Evolutionary conservation across 2,888 invertebrate genomes (phyloP).

Genomic region (Chrysolina haemoptera): DNA sequence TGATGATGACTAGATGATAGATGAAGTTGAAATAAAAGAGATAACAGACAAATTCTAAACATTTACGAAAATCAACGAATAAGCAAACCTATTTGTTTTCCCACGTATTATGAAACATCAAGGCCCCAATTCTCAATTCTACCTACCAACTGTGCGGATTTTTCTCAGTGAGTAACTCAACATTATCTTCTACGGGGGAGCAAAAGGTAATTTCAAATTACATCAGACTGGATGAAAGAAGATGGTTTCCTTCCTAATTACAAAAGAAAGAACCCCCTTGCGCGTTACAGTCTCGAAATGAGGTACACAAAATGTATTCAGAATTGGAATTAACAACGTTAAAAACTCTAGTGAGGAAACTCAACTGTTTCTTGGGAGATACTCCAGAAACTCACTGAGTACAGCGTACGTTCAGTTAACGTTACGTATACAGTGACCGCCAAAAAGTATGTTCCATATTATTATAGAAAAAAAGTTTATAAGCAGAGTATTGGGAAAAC

Average conservation of each 20-base stretch:
- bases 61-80: too few relatives aligned
- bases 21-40: too few relatives aligned
- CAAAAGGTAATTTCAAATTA: constrained; percentile 9
- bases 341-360: background rate
- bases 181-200: background rate
- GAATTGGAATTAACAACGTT: constrained; percentile 16
- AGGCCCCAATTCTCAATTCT: background rate
- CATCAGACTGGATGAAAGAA: background rate
- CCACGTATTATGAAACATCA: background rate
- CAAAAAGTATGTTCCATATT: too few relatives aligned
- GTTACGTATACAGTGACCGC: too few relatives aligned
- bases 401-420: background rate
- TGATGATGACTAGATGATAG: too few relatives aligned
- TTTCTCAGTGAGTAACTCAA: background rate
- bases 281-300: background rate
- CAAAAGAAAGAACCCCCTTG: background rate
- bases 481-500: too few relatives aligned
- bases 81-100: too few relatives aligned
- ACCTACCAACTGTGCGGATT: background rate
- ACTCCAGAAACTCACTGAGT: background rate
- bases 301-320: background rate
- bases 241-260: background rate
- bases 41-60: too few relatives aligned
- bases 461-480: too few relatives aligned
- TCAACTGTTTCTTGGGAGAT: background rate